Evolutionary conservation across 2,888 invertebrate species (phyloP).

Genomic region (Aspidiotus rigidus): DNA sequence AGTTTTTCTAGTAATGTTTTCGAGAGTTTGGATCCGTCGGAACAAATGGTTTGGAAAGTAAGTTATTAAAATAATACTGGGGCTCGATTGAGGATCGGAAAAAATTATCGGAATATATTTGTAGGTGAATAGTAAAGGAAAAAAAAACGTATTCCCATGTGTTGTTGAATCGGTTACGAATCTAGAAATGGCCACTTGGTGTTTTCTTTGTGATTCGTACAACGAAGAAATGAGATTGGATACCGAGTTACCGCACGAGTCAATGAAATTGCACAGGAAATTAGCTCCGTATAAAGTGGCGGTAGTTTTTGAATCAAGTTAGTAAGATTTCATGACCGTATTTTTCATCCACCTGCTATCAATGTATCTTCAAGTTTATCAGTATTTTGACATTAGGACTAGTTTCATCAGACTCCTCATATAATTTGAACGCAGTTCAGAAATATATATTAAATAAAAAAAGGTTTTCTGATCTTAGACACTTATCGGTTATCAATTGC

Average conservation of each 20-base stretch:
- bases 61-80: conserved; percentile 20
- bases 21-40: conserved; percentile 35
- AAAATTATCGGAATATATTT: conserved; percentile 33
- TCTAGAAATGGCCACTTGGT: conserved; percentile 49
- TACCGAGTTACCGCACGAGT: conserved; percentile 41
- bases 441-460: no score
- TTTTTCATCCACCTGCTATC: background rate
- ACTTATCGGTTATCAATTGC: no score
- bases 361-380: background rate
- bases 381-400: no score
- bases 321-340: background rate
- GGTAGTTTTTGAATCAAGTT: conserved; percentile 42
- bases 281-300: conserved; percentile 68
- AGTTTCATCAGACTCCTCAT: no score
- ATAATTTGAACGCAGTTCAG: no score
- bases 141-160: conserved; percentile 42
- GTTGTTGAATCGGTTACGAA: conserved; percentile 47
- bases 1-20: conserved; percentile 37
- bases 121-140: conserved; percentile 43
- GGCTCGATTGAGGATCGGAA: no score
- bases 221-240: conserved; percentile 40
- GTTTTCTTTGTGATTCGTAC: conserved; percentile 51
- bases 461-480: no score
- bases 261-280: conserved; percentile 56
- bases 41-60: conserved; percentile 38